A percentile compares a stretch with the other conserved stretches of the same genome.
These are phyloP conservation scores for Leucophenga maculata DNA, from an alignment of 2,888 invertebrate species.

Conservation along the genomic window DNA sequence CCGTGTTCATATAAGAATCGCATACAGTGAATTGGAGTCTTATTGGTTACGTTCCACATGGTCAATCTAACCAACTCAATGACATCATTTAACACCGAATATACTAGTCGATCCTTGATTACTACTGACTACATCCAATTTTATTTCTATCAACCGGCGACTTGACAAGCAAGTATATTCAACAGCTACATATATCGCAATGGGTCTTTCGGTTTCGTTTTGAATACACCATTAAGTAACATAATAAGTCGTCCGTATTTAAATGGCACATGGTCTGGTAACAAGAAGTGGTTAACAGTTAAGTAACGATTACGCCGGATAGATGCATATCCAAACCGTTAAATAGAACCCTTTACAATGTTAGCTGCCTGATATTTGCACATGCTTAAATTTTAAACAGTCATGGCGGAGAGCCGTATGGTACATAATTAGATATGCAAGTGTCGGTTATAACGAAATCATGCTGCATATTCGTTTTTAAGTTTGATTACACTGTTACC, in stretches of 20 bases:
- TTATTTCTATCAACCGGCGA: conserved; percentile 92
- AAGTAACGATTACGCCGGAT: conserved; percentile 93
- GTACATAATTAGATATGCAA: conserved; percentile 93
- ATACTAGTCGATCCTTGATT: conserved; percentile 85
- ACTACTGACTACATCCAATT: conserved; percentile 86
- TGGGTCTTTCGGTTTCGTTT: conserved; percentile 88
- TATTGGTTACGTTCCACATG: conserved; percentile 99
- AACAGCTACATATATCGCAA: conserved; percentile 95
- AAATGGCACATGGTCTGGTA: conserved; percentile 94
- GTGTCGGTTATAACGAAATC: conserved; percentile 73
- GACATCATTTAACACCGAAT: conserved; percentile 91
- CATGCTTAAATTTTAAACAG: conserved; percentile 85
- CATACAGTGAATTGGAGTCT: conserved; percentile 94
- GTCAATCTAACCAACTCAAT: conserved; percentile 98
- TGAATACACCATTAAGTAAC: conserved; percentile 85
- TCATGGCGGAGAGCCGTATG: conserved; percentile 93
- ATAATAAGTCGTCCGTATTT: conserved; percentile 92
- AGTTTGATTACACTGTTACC: conserved; percentile 80
- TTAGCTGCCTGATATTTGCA: conserved; percentile 95
- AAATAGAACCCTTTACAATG: conserved; percentile 90
- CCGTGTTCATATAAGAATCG: conserved; percentile 90
- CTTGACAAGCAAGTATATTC: conserved; percentile 96
- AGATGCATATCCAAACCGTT: conserved; percentile 91
- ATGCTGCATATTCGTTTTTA: conserved; percentile 35
- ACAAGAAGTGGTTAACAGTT: conserved; percentile 93